Evolutionary conservation across 2,888 invertebrate genomes (phyloP).

Genomic region (Pristionchus maxplancki): DNA sequence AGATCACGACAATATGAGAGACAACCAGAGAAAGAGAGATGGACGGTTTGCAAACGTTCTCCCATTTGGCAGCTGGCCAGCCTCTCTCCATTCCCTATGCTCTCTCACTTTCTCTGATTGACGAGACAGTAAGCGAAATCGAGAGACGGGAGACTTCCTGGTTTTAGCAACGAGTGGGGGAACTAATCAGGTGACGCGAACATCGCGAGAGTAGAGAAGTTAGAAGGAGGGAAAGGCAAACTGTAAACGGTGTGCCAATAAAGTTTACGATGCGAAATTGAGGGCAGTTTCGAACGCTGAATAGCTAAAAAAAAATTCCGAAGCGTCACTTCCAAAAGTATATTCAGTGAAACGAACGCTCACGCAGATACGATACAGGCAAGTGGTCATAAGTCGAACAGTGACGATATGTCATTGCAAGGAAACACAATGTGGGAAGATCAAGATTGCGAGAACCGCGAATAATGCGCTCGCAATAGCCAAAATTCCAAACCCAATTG

Average conservation of each 20-base stretch:
- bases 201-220: not conserved
- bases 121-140: not conserved
- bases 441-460: too few species aligned
- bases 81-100: not conserved
- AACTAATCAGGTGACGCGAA: not conserved
- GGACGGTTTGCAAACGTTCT: not conserved
- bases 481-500: too few species aligned
- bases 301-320: too few species aligned
- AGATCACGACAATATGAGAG: not conserved
- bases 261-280: conserved; percentile 12
- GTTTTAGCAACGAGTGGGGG: too few species aligned
- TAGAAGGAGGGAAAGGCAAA: not conserved
- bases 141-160: not conserved
- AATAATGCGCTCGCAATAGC: too few species aligned
- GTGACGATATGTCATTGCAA: too few species aligned
- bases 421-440: too few species aligned
- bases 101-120: not conserved
- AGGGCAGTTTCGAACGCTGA: not conserved
- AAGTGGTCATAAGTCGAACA: too few species aligned
- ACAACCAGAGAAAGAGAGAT: not conserved
- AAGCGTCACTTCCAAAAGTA: too few species aligned
- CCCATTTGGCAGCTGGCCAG: not conserved
- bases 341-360: too few species aligned
- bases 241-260: not conserved
- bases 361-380: too few species aligned